Evolutionary conservation across 2,113 vertebrate species (phyloP), one percentile per base, ranked within the genome.

Genomic region (Dolichallabes microphthalmus): DNA sequence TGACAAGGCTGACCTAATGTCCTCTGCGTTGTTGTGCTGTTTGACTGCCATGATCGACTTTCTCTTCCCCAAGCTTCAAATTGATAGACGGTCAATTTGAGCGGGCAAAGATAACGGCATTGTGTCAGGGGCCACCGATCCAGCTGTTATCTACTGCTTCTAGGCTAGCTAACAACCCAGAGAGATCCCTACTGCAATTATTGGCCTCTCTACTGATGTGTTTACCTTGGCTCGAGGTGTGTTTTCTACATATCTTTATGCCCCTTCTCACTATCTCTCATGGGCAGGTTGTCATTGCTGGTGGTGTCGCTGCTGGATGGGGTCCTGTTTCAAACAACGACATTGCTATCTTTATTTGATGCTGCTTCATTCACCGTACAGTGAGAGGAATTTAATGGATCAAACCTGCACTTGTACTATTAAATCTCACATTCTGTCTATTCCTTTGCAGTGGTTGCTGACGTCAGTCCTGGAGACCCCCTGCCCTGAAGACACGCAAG

Each of bases 71-170:
- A 68, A 86, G 88, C 90, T 84, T 53, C 86, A 74, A 90, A 93
- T 93, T 93, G 94, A 94, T 94, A 91, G 92, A 90, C 82, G 89
- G 88, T 94, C 93, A 92, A 93, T 94, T 92, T 90, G 88, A 90
- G 83, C 89, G 83, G 85, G 88, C 27, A 84, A 88, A 92, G 93
- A 93, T 94, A 93, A 93, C 91, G 89, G 91, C 89, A 87, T 68
- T 74, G 84, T 94, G 93, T 94, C 93, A 92, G 91, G 87, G 89
- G 90, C 88, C 90, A 92, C 93, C 90, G 89, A 94, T 94, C 92
- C 92, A 89, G 88, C 87, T 90, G 94, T 95, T 95, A 95, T 95
- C 94, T 92, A 87, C 73, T 89, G 92, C 91, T 92, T 91, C 90
- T 89, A 86, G 89, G 91, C 91, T 89, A 87, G 90, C 91, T 92